Base-by-base conservation (phyloP, 2,888 invertebrate genomes). In the Caradrina clavipalpis region DNA sequence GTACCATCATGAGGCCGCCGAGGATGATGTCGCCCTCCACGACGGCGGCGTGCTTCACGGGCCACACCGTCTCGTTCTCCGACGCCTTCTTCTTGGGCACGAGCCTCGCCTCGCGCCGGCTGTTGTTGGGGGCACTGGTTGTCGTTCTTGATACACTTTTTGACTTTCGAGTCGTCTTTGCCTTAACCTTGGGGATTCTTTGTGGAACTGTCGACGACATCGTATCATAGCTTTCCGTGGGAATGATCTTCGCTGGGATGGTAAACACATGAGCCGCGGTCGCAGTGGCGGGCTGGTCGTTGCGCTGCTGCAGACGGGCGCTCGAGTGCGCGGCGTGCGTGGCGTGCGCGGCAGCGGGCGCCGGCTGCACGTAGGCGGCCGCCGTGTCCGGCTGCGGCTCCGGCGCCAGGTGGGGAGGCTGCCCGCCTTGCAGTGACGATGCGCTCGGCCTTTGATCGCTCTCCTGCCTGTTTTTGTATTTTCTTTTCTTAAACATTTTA, bases 1-100 rank as follows among this genome's bases (percentile, higher is more conserved):
- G 35, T 73, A 94, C 98, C 99, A 98, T 99, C 98, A 99, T 98
- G 58, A 99, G 96, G 0, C 98, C 98, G 2, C 99, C 99, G 26
- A 99, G 96, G 39, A 98, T 97, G 74, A 99, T 96, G 88, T 98
- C 97, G 0, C 98, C 99, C 83, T 98, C 98, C 10, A 98, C 97
- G n/a, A 97, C 97, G 2, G 98, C 98, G 78, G 98, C 97, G 81
- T 97, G 97, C 89, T 98, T 98, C 42, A 98, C 97, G 0, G 98
- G 98, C 98, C 98, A 98, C 84, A 88, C 84, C 8, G 89, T 78
- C 64, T 88, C 89, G 57, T 89, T 87, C 31, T 88, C 89, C n/a
- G 88, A 80, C 39, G 61, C 71, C 84, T 87, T 91, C 88, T 86
- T 88, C 75, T 87, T 87, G 22, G 69, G 59, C 15, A 73, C 72